Evolutionary conservation across 2,888 invertebrate genomes (phyloP), one percentile per base, ranked within the genome.

Genomic region (Drosophila basisetae): DNA sequence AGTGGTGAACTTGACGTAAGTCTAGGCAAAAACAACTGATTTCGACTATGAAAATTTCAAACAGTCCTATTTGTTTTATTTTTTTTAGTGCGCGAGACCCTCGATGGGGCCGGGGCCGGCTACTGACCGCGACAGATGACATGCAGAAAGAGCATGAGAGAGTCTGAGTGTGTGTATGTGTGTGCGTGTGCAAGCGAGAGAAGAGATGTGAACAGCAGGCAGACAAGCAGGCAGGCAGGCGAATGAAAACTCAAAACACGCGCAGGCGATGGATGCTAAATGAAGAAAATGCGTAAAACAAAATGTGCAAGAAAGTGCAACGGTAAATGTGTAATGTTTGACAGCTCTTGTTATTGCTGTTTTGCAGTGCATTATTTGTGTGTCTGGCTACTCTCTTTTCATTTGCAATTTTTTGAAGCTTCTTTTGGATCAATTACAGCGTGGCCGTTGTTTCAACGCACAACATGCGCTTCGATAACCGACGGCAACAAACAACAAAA

Each of bases 91-190:
- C 53, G 50, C 55, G 43, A 22, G 66, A 16, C 22, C 63, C 30
- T 58, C 22, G 31, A 31, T 30, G 67, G 41, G 47, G 56, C 22
- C 54, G 74, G 65, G 67, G 68, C 77, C 90, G 90, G 75, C 88
- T 77, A 79, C 76, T 85, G 84, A 88, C 81, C 86, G 79, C 82
- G 76, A 71, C 86, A 85, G 89, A 85, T 90, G 90, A 90, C 89
- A 83, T 81, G 84, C 86, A 83, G 67, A 83, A 84, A 69, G 82
- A 81, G 82, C 65, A 68, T 70, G 86, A 64, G 74, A 83, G 67
- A 74, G 80, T 41, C 16, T 47, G 66, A 63, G 53, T 59, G 49
- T 66, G 50, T 53, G 55, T 28, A 59, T 41, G 50, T 47, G 55
- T 52, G 41, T 54, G 55, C 50, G 50, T 56, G 63, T 47, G 43